These are phyloP conservation scores for Neoseiulus cucumeris DNA, from an alignment of 1,140 invertebrate genomes.

Conservation along the genomic window DNA sequence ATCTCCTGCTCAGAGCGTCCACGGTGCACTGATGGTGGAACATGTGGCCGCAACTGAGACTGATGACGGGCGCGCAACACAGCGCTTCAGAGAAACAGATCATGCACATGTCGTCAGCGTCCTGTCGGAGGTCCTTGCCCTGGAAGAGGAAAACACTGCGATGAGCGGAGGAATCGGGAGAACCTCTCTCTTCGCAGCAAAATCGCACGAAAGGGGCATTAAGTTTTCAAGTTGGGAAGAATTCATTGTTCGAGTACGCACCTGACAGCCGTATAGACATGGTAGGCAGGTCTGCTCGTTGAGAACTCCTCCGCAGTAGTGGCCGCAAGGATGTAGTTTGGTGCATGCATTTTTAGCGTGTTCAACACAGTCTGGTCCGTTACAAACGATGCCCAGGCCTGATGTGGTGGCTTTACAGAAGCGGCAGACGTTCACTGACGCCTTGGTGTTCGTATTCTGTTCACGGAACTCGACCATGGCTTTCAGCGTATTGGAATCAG, in stretches of 20 bases:
- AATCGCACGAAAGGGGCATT: too few species aligned
- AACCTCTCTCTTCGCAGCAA: too few species aligned
- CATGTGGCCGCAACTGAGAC: constrained; percentile 81
- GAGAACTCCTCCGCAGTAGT: constrained; percentile 71
- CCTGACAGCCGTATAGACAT: constrained; percentile 47
- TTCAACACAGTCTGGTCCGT: constrained; percentile 79
- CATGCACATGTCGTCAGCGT: constrained; percentile 98
- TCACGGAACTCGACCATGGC: constrained; percentile 80
- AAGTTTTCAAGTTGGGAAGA: constrained; percentile 13
- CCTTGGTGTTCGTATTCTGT: constrained; percentile 31
- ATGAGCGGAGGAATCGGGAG: too few species aligned
- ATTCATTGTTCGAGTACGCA: constrained; percentile 18
- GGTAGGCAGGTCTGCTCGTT: constrained; percentile 64
- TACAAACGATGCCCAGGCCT: constrained; percentile 77
- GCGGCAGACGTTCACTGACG: not conserved
- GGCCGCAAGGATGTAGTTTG: constrained; percentile 63
- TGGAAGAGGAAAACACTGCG: not conserved
- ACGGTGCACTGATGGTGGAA: constrained; percentile 84
- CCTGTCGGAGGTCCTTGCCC: constrained; percentile 45
- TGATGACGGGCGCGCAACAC: constrained; percentile 75
- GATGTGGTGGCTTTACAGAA: constrained; percentile 1
- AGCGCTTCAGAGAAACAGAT: constrained; percentile 94
- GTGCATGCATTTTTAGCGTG: constrained; percentile 61
- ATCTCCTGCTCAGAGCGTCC: constrained; percentile 61
- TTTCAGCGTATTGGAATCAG: constrained; percentile 76